Conservation (phyloP, 2,113 vertebrate species). For the Lampris megalopsis region DNA sequence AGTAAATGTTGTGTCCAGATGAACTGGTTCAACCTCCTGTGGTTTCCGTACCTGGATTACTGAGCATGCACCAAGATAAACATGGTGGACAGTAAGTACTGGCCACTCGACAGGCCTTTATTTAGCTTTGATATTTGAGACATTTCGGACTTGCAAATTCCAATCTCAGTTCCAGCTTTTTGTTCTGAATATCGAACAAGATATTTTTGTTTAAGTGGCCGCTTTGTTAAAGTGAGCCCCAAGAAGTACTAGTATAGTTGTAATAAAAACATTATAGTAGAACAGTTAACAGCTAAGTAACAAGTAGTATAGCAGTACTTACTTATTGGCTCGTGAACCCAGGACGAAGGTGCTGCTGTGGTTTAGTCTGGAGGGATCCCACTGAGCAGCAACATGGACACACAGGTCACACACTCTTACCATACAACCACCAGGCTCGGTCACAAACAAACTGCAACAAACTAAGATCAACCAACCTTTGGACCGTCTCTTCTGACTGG, state of each 20-base stretch:
- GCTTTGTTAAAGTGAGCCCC: too few relatives aligned
- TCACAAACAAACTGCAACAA: background rate
- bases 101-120: too few relatives aligned
- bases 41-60: too few relatives aligned
- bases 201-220: too few relatives aligned
- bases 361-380: constrained; percentile 92
- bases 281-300: background rate
- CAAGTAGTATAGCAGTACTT: constrained; percentile 66
- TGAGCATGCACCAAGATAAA: too few relatives aligned
- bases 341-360: constrained; percentile 93
- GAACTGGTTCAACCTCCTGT: too few relatives aligned
- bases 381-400: constrained; percentile 79
- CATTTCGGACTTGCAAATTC: too few relatives aligned
- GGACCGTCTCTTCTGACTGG: constrained; percentile 93
- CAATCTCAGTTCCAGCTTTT: too few relatives aligned
- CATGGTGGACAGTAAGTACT: too few relatives aligned
- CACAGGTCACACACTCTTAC: background rate
- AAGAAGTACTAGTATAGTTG: background rate
- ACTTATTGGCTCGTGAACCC: constrained; percentile 98
- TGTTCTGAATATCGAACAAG: too few relatives aligned
- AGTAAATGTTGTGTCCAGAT: too few relatives aligned
- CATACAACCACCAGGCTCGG: background rate
- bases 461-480: constrained; percentile 83
- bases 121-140: too few relatives aligned
- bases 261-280: background rate